phyloP scores from a whole-genome alignment of 2,113 vertebrate genomes.

The Pangasianodon hypophthalmus region DNA sequence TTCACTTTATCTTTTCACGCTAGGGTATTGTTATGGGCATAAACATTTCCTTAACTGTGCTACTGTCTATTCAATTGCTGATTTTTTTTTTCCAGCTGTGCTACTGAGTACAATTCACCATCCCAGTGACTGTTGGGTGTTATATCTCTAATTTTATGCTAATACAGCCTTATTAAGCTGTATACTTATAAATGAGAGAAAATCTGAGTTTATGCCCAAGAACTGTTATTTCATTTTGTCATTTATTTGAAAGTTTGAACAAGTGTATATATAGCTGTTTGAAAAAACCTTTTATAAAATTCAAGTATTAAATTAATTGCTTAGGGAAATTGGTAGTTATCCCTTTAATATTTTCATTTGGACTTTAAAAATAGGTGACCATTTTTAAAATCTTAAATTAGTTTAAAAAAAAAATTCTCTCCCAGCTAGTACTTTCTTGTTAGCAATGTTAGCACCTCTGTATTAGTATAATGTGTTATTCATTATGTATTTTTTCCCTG shows the following conservation, averaged over 20 bases:
- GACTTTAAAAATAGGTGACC: background rate
- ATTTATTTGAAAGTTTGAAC: background rate
- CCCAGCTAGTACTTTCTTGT: background rate
- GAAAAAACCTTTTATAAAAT: background rate
- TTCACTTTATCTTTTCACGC: background rate
- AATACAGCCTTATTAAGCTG: background rate
- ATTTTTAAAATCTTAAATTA: background rate
- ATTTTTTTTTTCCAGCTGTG: background rate
- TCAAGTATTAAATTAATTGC: background rate
- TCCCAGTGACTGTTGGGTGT: background rate
- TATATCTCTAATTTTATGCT: background rate
- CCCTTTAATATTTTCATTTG: background rate
- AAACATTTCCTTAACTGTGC: background rate
- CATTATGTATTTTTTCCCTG: background rate
- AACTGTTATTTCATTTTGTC: background rate
- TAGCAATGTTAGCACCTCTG: background rate
- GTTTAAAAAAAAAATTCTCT: background rate
- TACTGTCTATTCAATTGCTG: background rate
- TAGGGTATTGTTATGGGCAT: background rate
- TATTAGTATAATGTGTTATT: background rate
- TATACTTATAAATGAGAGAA: background rate
- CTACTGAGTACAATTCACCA: background rate
- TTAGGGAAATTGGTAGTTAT: background rate
- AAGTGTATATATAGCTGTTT: background rate
- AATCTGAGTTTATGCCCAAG: background rate